Base-by-base conservation (phyloP, 1,140 invertebrate genomes). In the Conus betulinus region DNA sequence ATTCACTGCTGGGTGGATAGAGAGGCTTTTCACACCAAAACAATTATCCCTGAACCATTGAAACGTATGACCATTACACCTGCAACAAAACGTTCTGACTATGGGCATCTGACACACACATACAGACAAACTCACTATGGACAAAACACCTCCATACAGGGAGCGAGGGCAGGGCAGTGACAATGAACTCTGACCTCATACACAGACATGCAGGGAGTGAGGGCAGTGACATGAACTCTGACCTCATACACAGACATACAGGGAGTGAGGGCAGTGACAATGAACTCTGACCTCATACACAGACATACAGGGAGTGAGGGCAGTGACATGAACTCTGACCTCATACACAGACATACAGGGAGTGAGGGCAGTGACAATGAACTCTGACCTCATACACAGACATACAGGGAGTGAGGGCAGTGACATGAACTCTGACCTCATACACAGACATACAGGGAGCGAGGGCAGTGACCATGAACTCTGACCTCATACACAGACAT, bases 191-290 rank as follows among this genome's bases (percentile, higher is more conserved):
- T 6, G 95, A 97, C 97, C 95, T 99, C 99, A 95, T 99, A 99
- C 84, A 99, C 96, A 23, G 97, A 96, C 94, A 99, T 98, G 51
- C 98, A 98, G 6, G 98, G 96, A 15, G 98, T 99, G 7, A 99
- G 96, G 17, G 99, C 98, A 23, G 98, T n/a, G n/a, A n/a, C n/a
- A n/a, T n/a, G n/a, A n/a, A n/a, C n/a, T n/a, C n/a, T n/a, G n/a
- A n/a, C n/a, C n/a, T n/a, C n/a, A n/a, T 15, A 6, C 82, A 84
- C 17, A n/a, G n/a, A n/a, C n/a, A n/a, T n/a, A n/a, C n/a, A n/a
- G n/a, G n/a, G n/a, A n/a, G n/a, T n/a, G n/a, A n/a, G n/a, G n/a
- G n/a, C n/a, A n/a, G n/a, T n/a, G n/a, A n/a, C n/a, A n/a, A n/a
- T n/a, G n/a, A n/a, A n/a, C n/a, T n/a, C n/a, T n/a, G n/a, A n/a